A percentile compares a stretch with the other conserved stretches of the same genome.
Conservation (phyloP, 2,797 vertebrate species). For the Sebastes flavidus region DNA sequence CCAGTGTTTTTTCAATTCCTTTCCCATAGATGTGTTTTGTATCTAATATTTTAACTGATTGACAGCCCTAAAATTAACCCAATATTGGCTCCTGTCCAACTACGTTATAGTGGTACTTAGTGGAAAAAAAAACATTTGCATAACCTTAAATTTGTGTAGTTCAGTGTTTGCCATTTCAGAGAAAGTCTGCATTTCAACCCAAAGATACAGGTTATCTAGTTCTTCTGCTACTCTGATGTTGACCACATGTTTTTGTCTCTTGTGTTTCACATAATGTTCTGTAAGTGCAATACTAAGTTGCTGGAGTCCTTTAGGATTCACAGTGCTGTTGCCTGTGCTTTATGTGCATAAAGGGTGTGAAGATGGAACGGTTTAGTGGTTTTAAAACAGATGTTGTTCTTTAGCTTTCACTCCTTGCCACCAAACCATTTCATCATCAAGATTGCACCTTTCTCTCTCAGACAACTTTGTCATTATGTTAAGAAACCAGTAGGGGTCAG, state of each 20-base stretch:
- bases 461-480: conserved; percentile 3
- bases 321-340: background rate
- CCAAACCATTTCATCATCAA: background rate
- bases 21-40: too few relatives aligned
- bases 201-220: too few relatives aligned
- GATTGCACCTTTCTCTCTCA: background rate
- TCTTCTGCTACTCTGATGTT: background rate
- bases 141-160: too few relatives aligned
- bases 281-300: background rate
- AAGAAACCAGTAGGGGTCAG: conserved; percentile 70
- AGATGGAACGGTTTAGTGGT: background rate
- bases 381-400: background rate
- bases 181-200: background rate
- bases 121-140: too few relatives aligned
- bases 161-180: too few relatives aligned
- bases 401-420: background rate
- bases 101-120: too few relatives aligned
- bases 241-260: background rate
- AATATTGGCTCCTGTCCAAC: too few relatives aligned
- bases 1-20: too few relatives aligned
- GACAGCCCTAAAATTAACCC: too few relatives aligned
- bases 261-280: background rate
- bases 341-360: background rate
- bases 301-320: background rate
- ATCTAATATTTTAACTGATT: too few relatives aligned